Evolutionary conservation across 1,140 invertebrate genomes (phyloP).

Genomic region (Drepana arcuata): DNA sequence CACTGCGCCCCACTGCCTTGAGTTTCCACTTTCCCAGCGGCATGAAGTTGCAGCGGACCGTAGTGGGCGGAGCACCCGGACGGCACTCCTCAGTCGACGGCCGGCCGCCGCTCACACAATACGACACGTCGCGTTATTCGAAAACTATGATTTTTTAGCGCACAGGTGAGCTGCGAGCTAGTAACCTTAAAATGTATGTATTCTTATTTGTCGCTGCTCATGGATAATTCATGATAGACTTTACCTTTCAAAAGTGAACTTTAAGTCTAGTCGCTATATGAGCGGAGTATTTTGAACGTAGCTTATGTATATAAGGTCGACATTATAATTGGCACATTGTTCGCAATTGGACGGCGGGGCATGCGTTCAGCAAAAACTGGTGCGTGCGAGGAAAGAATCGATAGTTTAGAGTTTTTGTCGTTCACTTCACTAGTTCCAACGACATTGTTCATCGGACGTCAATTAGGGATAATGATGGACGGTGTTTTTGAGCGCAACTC

Average conservation of each 20-base stretch:
- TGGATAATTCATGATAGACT: constrained; percentile 65
- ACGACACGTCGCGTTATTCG: constrained; percentile 28
- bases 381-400: constrained; percentile 40
- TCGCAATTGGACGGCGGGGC: constrained; percentile 13
- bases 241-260: too few relatives aligned
- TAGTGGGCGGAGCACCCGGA: constrained; percentile 46
- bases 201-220: constrained; percentile 56
- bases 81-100: constrained; percentile 20
- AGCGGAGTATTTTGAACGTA: too few relatives aligned
- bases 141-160: constrained; percentile 15
- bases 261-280: too few relatives aligned
- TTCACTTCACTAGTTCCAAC: constrained; percentile 26
- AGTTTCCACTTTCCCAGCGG: constrained; percentile 49
- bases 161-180: constrained; percentile 40
- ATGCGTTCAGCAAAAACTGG: constrained; percentile 39
- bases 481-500: constrained; percentile 16
- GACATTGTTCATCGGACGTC: constrained; percentile 46
- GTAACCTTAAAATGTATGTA: constrained; percentile 56
- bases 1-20: background rate
- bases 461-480: constrained; percentile 57
- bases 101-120: constrained; percentile 17
- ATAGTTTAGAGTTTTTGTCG: constrained; percentile 53
- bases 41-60: constrained; percentile 43
- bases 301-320: constrained; percentile 23
- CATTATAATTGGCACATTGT: constrained; percentile 36